phyloP scores from a whole-genome alignment of 2,797 vertebrate genomes.

The Petrocephalus schoutedeni region DNA sequence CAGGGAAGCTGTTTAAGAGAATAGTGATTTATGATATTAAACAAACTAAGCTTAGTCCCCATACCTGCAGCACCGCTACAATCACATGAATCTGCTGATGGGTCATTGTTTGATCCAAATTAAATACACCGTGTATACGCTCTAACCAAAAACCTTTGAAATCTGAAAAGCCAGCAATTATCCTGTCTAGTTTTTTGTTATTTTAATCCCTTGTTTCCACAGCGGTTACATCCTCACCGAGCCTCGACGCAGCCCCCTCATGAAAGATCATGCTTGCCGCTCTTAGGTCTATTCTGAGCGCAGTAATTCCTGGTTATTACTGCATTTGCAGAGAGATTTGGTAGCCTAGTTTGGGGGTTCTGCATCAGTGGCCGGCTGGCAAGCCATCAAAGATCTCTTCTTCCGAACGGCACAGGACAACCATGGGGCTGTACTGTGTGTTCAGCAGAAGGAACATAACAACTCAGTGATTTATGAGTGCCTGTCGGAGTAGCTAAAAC shows the following conservation, averaged over 20 bases:
- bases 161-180: neutral
- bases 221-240: neutral
- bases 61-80: neutral
- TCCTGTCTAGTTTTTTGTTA: neutral
- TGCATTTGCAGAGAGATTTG: slow-evolving; percentile 41
- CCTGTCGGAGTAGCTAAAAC: neutral
- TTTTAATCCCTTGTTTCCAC: slow-evolving; percentile 11
- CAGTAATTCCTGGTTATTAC: slow-evolving; percentile 48
- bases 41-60: neutral
- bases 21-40: neutral
- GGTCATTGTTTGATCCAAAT: neutral
- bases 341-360: slow-evolving; percentile 47
- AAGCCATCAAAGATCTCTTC: slow-evolving; percentile 35
- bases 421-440: neutral
- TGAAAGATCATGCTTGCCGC: neutral
- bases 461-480: neutral
- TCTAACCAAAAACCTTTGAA: neutral
- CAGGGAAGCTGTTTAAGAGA: neutral
- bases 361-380: slow-evolving; percentile 18
- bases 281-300: slow-evolving; percentile 45
- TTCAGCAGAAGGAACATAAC: neutral
- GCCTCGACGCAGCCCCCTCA: neutral
- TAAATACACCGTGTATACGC: neutral
- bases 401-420: neutral
- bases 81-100: neutral